phyloP scores from a whole-genome alignment of 2,888 invertebrate genomes.

The Pristionchus mayeri region DNA sequence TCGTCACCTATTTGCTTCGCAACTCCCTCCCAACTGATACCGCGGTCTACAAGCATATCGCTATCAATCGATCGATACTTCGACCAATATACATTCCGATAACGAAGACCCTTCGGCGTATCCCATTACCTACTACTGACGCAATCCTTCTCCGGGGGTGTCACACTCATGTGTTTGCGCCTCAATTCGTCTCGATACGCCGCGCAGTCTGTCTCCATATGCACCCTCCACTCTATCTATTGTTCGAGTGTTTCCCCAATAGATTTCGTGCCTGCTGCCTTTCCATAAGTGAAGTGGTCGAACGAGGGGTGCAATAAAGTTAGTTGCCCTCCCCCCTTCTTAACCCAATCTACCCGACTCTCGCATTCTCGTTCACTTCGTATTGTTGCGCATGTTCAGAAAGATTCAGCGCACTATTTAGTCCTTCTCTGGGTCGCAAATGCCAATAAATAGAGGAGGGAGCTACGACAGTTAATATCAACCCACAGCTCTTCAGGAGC shows the following conservation, averaged over 20 bases:
- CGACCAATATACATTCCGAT: no score
- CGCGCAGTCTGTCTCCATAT: not conserved
- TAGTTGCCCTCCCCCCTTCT: not conserved
- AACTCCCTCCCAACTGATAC: not conserved
- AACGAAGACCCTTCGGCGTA: no score
- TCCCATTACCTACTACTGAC: not conserved
- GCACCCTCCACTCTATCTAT: no score
- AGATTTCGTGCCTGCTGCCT: not conserved
- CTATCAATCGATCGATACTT: no score
- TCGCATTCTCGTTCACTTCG: conserved; percentile 16
- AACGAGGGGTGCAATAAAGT: not conserved
- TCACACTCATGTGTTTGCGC: not conserved
- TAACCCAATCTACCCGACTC: not conserved
- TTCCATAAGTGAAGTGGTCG: conserved; percentile 21
- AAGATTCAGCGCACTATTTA: not conserved
- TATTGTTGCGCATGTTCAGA: not conserved
- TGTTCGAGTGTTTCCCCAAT: conserved; percentile 15
- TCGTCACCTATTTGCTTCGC: not conserved
- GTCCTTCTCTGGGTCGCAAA: not conserved
- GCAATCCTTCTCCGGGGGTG: no score
- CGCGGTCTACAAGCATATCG: no score
- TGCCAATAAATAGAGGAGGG: not conserved
- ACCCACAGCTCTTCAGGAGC: no score
- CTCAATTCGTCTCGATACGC: not conserved
- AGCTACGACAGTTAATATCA: no score